phyloP scores from a whole-genome alignment of 2,113 vertebrate species.

The Hippotragus niger region DNA sequence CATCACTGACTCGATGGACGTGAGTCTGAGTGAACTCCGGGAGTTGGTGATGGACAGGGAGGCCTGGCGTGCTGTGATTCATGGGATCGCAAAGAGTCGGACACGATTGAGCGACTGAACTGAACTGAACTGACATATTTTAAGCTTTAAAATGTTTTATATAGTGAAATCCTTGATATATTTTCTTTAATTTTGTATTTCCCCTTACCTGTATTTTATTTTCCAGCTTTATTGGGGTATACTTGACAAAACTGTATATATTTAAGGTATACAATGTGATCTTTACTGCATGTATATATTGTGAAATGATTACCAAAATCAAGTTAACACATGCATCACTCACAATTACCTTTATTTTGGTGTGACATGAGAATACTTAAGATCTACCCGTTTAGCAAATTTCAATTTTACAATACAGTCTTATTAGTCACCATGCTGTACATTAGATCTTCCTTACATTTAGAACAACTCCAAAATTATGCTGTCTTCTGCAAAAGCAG shows the following conservation, averaged over 20 bases:
- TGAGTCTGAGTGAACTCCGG: no score
- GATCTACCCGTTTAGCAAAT: not conserved
- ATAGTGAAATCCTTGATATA: not conserved
- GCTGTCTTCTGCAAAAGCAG: not conserved
- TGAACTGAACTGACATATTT: not conserved
- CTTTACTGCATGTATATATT: not conserved
- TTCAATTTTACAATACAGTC: not conserved
- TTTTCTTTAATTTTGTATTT: slow-evolving; percentile 14
- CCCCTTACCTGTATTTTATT: not conserved
- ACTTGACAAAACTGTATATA: not conserved
- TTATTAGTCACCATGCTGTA: not conserved
- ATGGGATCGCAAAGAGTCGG: no score
- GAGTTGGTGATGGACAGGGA: no score
- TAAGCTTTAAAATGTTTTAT: not conserved
- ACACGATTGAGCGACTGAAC: no score
- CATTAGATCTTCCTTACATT: not conserved
- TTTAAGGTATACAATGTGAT: not conserved
- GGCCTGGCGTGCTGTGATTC: no score
- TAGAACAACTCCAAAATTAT: slow-evolving; percentile 3
- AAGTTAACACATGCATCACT: not conserved
- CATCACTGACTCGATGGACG: no score
- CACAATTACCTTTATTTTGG: not conserved
- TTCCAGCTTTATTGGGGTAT: not conserved
- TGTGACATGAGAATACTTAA: not conserved
- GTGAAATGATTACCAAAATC: not conserved